A percentile compares a stretch with the other conserved stretches of the same genome.
phyloP scores from a whole-genome alignment of 2,113 vertebrate species.

The Coreoperca whiteheadi region DNA sequence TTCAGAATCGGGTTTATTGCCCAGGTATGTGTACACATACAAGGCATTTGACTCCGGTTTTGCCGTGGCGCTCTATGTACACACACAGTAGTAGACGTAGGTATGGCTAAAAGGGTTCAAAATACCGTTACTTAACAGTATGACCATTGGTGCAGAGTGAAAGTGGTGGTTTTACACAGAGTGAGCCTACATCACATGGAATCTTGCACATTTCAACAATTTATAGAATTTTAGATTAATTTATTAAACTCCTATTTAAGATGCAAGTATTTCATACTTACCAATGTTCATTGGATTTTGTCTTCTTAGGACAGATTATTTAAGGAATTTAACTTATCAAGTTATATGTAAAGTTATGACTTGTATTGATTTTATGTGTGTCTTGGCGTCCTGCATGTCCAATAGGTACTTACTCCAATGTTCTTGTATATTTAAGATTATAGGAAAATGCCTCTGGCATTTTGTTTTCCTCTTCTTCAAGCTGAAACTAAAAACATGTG shows the following conservation, averaged over 20 bases:
- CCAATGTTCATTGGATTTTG: neutral
- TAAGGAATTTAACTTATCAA: neutral
- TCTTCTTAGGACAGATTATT: neutral
- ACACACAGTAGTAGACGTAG: no score
- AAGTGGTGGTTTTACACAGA: no score
- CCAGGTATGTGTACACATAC: no score
- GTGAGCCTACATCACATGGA: neutral
- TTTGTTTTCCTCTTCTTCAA: constrained; percentile 12
- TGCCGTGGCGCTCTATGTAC: no score
- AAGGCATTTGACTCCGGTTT: no score
- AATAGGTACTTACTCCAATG: neutral
- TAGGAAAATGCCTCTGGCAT: neutral
- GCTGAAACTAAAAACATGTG: neutral
- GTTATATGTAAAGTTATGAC: neutral
- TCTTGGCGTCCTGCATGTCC: neutral
- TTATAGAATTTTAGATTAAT: neutral
- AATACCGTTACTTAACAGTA: no score
- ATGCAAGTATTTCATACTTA: neutral
- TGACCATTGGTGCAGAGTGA: no score
- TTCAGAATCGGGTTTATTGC: no score
- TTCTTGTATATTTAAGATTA: neutral
- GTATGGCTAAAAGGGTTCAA: no score
- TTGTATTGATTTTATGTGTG: neutral
- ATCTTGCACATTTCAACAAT: neutral
- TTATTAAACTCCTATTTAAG: neutral